These are phyloP conservation scores for Alloplasta piceator DNA, from an alignment of 2,888 invertebrate species.

Conservation along the genomic window DNA sequence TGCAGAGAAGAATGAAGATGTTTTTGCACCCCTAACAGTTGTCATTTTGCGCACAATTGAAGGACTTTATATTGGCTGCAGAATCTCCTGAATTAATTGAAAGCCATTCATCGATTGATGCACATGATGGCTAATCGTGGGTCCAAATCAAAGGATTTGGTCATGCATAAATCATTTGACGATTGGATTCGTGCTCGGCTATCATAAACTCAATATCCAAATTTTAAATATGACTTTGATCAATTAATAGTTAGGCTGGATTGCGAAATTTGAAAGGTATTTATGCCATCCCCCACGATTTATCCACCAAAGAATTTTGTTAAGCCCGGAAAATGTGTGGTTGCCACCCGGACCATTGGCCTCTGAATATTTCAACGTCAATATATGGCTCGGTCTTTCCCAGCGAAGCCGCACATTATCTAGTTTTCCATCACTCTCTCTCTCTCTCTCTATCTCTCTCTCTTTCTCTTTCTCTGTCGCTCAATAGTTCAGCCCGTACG, in stretches of 20 bases:
- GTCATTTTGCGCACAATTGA: too few relatives aligned
- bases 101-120: too few relatives aligned
- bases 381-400: conserved; percentile 58
- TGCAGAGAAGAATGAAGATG: too few relatives aligned
- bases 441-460: too few relatives aligned
- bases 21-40: too few relatives aligned
- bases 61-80: too few relatives aligned
- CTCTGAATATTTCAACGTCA: conserved; percentile 69
- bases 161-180: neutral
- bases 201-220: too few relatives aligned
- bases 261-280: conserved; percentile 1
- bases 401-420: conserved; percentile 62
- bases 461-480: conserved; percentile 29
- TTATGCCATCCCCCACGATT: neutral
- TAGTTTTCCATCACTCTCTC: conserved; percentile 47
- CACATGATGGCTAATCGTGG: too few relatives aligned
- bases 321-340: conserved; percentile 28
- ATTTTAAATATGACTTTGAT: conserved; percentile 8
- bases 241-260: neutral
- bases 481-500: conserved; percentile 54
- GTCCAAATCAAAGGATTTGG: neutral
- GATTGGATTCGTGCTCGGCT: neutral
- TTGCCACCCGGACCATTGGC: conserved; percentile 37
- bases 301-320: conserved; percentile 40
- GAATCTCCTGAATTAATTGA: too few relatives aligned